These are phyloP conservation scores for Cryptoprocta ferox DNA, from an alignment of 2,797 vertebrate species.

Conservation along the genomic window DNA sequence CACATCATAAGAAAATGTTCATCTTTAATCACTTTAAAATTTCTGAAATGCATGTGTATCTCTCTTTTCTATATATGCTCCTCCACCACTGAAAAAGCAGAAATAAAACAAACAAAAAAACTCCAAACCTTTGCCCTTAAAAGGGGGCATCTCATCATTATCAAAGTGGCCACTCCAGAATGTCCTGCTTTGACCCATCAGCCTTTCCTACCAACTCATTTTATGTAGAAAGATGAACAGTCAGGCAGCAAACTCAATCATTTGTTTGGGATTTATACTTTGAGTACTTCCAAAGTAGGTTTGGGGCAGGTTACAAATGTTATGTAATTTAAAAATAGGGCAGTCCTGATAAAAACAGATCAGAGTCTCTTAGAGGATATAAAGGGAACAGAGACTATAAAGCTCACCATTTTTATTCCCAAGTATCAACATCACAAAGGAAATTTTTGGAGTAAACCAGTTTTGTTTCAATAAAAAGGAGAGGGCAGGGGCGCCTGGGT, in stretches of 20 bases:
- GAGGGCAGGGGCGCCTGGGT: too few relatives aligned
- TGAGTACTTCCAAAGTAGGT: background rate
- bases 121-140: background rate
- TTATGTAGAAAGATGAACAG: background rate
- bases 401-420: background rate
- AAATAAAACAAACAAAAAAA: background rate
- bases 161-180: background rate
- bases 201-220: background rate
- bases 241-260: background rate
- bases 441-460: background rate
- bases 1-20: background rate
- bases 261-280: constrained; percentile 26
- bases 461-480: constrained; percentile 6
- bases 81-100: background rate
- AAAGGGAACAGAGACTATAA: background rate
- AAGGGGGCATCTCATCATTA: background rate
- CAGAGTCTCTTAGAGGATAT: background rate
- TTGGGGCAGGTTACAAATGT: background rate
- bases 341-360: background rate
- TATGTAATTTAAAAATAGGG: constrained; percentile 6
- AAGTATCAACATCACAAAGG: background rate
- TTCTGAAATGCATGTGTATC: background rate
- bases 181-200: background rate
- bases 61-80: background rate
- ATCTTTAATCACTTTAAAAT: background rate